Conservation (phyloP, 2,888 invertebrate genomes). For the Gibbula magus region DNA sequence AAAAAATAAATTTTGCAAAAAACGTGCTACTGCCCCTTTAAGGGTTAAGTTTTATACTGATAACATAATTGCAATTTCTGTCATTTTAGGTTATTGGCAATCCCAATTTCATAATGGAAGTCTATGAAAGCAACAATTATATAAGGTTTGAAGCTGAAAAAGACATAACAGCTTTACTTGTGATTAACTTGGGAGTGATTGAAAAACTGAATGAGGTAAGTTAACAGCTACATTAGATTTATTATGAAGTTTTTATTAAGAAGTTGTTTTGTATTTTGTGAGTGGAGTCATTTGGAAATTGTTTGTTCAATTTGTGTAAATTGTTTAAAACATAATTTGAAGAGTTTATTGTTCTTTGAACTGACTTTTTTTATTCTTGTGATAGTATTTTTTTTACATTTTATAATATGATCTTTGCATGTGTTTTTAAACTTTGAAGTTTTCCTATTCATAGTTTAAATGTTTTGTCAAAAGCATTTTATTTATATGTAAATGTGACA, state of each 20-base stretch:
- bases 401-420: background rate
- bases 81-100: constrained; percentile 27
- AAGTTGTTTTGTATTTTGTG: no score
- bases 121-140: background rate
- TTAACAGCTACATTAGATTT: background rate
- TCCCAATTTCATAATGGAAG: background rate
- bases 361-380: no score
- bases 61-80: background rate
- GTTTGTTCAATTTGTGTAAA: background rate
- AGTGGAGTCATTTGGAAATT: background rate
- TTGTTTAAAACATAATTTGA: background rate
- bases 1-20: no score
- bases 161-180: constrained; percentile 30
- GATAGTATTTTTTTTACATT: background rate
- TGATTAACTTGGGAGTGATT: constrained; percentile 22
- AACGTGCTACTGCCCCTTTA: no score
- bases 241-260: background rate
- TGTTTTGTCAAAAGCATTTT: background rate
- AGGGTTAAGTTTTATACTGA: no score
- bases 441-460: background rate
- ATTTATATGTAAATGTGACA: background rate
- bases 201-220: constrained; percentile 18
- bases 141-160: constrained; percentile 30
- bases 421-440: background rate
- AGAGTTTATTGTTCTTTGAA: no score